Conservation (phyloP, 2,113 vertebrate species). For the Onychostoma macrolepis region DNA sequence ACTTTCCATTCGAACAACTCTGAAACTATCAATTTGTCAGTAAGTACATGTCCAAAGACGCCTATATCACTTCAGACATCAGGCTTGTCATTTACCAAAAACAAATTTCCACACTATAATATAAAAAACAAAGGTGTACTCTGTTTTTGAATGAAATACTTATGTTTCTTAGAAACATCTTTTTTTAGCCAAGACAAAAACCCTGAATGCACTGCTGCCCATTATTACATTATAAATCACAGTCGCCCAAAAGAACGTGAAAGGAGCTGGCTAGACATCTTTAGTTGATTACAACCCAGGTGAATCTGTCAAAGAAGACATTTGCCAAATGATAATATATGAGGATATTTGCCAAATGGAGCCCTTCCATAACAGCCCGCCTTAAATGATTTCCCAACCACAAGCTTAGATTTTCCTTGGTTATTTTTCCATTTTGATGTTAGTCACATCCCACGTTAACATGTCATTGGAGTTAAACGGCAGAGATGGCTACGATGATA, state of each 20-base stretch:
- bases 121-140: background rate
- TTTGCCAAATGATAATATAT: conserved; percentile 30
- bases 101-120: background rate
- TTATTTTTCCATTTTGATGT: conserved; percentile 27
- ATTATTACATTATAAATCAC: conserved; percentile 36
- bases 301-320: conserved; percentile 16
- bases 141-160: background rate
- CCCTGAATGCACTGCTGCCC: background rate
- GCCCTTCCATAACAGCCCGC: background rate
- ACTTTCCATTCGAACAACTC: background rate
- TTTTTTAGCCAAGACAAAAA: conserved; percentile 3
- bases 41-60: background rate
- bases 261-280: conserved; percentile 21
- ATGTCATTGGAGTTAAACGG: conserved; percentile 26
- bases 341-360: conserved; percentile 15
- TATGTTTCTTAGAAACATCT: background rate
- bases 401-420: conserved; percentile 7
- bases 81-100: background rate
- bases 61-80: background rate
- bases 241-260: background rate
- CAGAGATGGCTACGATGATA: conserved; percentile 31
- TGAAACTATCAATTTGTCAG: background rate
- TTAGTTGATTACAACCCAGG: conserved; percentile 5
- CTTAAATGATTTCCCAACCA: conserved; percentile 14
- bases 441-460: background rate